A percentile compares a stretch with the other conserved stretches of the same genome.
Evolutionary conservation across 2,113 vertebrate species (phyloP).

Genomic region (Emydura subglobosa): DNA sequence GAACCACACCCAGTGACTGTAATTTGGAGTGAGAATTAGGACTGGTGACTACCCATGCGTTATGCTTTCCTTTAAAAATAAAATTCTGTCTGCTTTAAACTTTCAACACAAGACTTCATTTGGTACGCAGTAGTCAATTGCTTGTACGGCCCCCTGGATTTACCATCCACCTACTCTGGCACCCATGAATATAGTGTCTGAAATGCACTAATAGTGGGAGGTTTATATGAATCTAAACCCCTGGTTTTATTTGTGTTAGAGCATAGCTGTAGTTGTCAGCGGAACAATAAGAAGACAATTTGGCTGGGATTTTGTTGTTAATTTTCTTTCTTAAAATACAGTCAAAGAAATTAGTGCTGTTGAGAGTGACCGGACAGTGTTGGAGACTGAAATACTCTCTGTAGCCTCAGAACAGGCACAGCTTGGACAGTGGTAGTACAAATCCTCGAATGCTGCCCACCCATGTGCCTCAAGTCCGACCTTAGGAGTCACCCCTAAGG

Average conservation of each 20-base stretch:
- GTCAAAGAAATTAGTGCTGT: background rate
- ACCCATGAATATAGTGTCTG: conserved; percentile 61
- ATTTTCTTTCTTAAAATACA: conserved; percentile 37
- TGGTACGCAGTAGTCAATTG: conserved; percentile 54
- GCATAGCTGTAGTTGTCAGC: conserved; percentile 51
- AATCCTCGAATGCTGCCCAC: fast-evolving
- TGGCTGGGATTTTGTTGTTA: background rate
- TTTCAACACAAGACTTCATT: conserved; percentile 60
- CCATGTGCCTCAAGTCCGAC: background rate
- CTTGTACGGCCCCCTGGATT: conserved; percentile 61
- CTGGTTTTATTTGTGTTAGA: conserved; percentile 57
- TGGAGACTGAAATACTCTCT: background rate
- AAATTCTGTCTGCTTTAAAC: conserved; percentile 62
- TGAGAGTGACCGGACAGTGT: background rate
- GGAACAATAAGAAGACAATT: conserved; percentile 36
- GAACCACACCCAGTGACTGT: conserved; percentile 22
- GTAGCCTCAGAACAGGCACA: background rate
- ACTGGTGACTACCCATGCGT: conserved; percentile 46
- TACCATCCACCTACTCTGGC: conserved; percentile 65
- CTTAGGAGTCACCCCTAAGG: background rate
- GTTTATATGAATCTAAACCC: background rate
- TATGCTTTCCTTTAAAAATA: conserved; percentile 57
- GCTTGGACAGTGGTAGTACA: background rate
- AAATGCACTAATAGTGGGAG: background rate
- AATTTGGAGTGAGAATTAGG: conserved; percentile 26